These are phyloP conservation scores for Agapostemon virescens DNA, from an alignment of 2,888 invertebrate species.

Conservation along the genomic window DNA sequence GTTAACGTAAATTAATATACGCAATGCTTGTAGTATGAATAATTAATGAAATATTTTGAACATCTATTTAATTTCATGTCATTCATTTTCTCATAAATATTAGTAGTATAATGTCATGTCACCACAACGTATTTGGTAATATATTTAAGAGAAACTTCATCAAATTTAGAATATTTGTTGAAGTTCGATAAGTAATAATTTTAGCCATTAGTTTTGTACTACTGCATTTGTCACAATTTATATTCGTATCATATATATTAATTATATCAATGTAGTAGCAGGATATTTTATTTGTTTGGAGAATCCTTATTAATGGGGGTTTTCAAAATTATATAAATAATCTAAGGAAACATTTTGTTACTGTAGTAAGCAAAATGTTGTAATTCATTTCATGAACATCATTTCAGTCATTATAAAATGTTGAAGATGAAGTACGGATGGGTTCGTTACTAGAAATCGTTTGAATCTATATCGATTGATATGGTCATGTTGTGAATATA, in stretches of 20 bases:
- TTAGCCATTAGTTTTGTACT: slow-evolving; percentile 38
- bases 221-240: slow-evolving; percentile 48
- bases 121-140: slow-evolving; percentile 22
- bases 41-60: slow-evolving; percentile 31
- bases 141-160: slow-evolving; percentile 24
- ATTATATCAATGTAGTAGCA: slow-evolving; percentile 29
- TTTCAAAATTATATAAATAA: slow-evolving; percentile 27
- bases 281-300: slow-evolving; percentile 45
- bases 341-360: slow-evolving; percentile 13
- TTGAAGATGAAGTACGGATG: neutral
- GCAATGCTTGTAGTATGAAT: slow-evolving; percentile 19
- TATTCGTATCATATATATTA: slow-evolving; percentile 20
- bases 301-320: slow-evolving; percentile 33
- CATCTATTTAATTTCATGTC: slow-evolving; percentile 48
- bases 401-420: slow-evolving; percentile 22
- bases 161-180: slow-evolving; percentile 12
- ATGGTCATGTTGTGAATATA: neutral
- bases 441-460: slow-evolving; percentile 6
- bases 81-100: slow-evolving; percentile 31
- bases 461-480: neutral
- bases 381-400: slow-evolving; percentile 20
- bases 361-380: neutral
- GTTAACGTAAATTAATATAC: slow-evolving; percentile 19
- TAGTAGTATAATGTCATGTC: slow-evolving; percentile 35
- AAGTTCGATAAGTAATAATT: slow-evolving; percentile 23